These are phyloP conservation scores for Ypsolopha scabrella DNA, from an alignment of 2,888 invertebrate species.

Conservation along the genomic window DNA sequence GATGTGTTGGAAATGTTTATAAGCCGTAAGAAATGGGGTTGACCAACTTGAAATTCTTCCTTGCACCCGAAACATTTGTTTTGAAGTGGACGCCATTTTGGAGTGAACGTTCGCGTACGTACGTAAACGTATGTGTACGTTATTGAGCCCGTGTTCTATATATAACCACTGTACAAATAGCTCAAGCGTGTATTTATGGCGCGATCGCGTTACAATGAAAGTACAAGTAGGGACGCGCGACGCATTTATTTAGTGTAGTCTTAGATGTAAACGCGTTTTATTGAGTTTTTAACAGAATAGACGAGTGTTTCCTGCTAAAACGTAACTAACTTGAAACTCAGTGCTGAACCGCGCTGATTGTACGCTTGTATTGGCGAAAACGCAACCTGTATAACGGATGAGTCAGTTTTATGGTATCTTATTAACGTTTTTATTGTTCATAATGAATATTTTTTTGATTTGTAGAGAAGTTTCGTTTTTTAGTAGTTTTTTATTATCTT, in stretches of 20 bases:
- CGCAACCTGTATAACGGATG: neutral
- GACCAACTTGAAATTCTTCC: too few species aligned
- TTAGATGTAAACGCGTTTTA: neutral
- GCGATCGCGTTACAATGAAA: slow-evolving; percentile 15
- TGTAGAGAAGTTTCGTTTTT: slow-evolving; percentile 38
- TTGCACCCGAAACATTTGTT: too few species aligned
- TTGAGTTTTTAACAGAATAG: neutral
- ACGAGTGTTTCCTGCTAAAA: neutral
- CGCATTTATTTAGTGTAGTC: slow-evolving; percentile 14
- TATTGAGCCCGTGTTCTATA: too few species aligned
- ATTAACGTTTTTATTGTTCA: slow-evolving; percentile 20
- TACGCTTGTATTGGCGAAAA: slow-evolving; percentile 3
- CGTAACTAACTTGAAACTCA: neutral
- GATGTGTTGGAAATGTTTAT: too few species aligned
- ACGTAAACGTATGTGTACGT: too few species aligned
- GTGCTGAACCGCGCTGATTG: neutral
- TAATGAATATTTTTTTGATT: slow-evolving; percentile 32
- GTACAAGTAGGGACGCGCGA: slow-evolving; percentile 17
- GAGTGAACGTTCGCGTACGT: too few species aligned
- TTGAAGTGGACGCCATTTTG: too few species aligned
- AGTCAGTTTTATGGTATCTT: slow-evolving; percentile 6
- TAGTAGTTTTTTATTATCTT: slow-evolving; percentile 41
- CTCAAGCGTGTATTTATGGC: slow-evolving; percentile 11
- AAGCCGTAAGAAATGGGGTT: too few species aligned
- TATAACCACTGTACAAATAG: slow-evolving; percentile 13